Evolutionary conservation across 2,113 vertebrate genomes (phyloP), one percentile per base, ranked within the genome.

Genomic region (Catagonus wagneri): DNA sequence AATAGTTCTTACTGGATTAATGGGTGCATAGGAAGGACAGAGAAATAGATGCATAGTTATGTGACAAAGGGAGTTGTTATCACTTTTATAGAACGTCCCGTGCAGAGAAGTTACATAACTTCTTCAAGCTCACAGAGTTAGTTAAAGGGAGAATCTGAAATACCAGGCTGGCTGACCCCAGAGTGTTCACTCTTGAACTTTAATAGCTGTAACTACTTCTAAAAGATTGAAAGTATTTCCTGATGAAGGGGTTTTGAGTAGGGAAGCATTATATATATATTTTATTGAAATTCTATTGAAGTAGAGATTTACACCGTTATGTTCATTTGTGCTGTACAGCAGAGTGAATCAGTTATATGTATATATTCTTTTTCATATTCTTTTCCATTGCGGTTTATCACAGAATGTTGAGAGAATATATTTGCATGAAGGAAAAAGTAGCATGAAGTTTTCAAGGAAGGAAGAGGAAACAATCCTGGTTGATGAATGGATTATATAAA

Each of bases 191-290:
- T 76, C 13, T 11, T 5, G 20, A 52, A n/a, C 50, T 34, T 20
- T n/a, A n/a, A 20, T 7, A 6, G 19, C n/a, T 63, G 36, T n/a
- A 66, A 15, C 17, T 52, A 6, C 34, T 20, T 69, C 34, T 80
- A 16, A 65, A 81, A 50, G 4, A 7, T 11, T 36, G 36, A 29
- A 23, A 54, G 4, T 19, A 14, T 65, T 68, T 72, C 23, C n/a
- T 83, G 27, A 10, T 29, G 56, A 52, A 52, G 25, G 10, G 0
- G 3, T 9, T 76, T 34, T 0, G 12, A 20, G 2, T 50, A 7
- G 32, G 22, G 52, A 15, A 32, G 15, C 15, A 14, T 25, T 54
- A 12, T n/a, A n/a, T n/a, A n/a, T n/a, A n/a, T n/a, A n/a, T n/a
- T n/a, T n/a, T n/a, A n/a, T n/a, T n/a, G n/a, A n/a, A n/a, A n/a